Percentiles rank a stretch among this genome's conserved stretches.
Evolutionary conservation across 2,888 invertebrate genomes (phyloP).

Genomic region (Anthrax anthrax): DNA sequence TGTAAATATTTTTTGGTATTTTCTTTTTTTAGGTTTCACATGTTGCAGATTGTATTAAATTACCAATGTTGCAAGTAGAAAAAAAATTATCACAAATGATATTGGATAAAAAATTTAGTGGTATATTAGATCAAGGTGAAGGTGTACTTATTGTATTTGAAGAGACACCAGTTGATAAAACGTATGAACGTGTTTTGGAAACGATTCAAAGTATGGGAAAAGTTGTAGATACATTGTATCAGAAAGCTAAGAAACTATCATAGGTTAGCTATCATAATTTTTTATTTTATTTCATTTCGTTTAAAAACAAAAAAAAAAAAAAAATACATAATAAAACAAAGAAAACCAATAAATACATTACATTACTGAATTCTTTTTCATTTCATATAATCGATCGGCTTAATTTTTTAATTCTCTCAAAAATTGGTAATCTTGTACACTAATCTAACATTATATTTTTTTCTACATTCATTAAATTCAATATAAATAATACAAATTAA

Average conservation of each 20-base stretch:
- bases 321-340: no score
- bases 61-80: conserved; percentile 85
- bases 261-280: conserved; percentile 35
- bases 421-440: no score
- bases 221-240: conserved; percentile 97
- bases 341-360: no score
- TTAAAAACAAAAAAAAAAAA: no score
- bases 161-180: conserved; percentile 85
- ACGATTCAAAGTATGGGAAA: conserved; percentile 99
- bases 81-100: conserved; percentile 99
- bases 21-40: conserved; percentile 48
- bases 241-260: conserved; percentile 97
- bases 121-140: conserved; percentile 96
- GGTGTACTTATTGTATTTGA: conserved; percentile 97
- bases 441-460: no score
- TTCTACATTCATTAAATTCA: no score
- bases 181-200: conserved; percentile 93
- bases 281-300: no score
- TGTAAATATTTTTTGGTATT: no score
- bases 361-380: no score
- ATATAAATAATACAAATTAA: no score
- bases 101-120: conserved; percentile 91
- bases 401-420: no score
- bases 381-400: no score
- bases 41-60: conserved; percentile 78